Conservation (phyloP, 2,113 vertebrate genomes). For the Mesembrinibis cayennensis region DNA sequence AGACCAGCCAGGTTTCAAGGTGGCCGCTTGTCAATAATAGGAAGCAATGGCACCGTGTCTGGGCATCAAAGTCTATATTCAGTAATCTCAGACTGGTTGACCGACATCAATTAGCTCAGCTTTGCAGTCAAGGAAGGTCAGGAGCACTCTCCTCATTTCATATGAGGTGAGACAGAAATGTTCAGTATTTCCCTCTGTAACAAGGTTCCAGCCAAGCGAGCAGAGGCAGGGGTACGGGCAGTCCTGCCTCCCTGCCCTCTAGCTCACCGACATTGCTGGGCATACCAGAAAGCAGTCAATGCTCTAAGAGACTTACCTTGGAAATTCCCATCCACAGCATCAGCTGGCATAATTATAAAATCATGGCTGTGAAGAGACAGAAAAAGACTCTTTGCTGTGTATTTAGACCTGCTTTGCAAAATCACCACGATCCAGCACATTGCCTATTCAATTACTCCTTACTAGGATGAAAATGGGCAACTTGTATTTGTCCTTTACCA, state of each 20-base stretch:
- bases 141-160: neutral
- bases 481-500: neutral
- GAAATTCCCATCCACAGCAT: neutral
- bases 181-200: neutral
- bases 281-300: neutral
- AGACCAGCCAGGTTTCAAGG: neutral
- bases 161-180: neutral
- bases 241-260: neutral
- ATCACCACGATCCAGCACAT: neutral
- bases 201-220: neutral
- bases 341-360: neutral
- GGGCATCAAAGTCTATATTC: neutral
- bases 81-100: neutral
- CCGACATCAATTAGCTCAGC: neutral
- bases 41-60: neutral
- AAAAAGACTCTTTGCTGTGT: neutral
- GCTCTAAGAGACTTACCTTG: neutral
- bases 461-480: neutral
- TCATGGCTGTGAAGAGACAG: neutral
- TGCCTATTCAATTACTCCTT: neutral
- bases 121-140: neutral
- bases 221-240: neutral
- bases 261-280: neutral
- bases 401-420: neutral
- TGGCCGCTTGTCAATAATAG: neutral